A percentile compares a stretch with the other conserved stretches of the same genome.
Evolutionary conservation across 2,797 vertebrate genomes (phyloP).

Genomic region (Saxicola maurus): DNA sequence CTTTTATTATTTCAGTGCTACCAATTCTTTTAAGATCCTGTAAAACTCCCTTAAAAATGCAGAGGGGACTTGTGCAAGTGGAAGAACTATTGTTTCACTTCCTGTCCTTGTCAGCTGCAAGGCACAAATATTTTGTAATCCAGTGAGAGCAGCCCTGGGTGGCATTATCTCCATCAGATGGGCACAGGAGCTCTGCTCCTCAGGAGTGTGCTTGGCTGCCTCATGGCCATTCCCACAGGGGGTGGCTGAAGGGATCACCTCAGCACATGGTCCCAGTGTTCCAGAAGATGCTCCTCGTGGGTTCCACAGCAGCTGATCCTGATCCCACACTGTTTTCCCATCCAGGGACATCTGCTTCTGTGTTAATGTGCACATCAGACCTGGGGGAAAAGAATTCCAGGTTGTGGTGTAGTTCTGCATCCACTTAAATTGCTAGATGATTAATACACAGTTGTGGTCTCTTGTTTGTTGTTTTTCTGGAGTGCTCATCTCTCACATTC

Average conservation of each 20-base stretch:
- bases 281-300: fast-evolving
- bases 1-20: neutral
- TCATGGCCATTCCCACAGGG: fast-evolving
- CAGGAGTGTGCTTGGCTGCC: neutral
- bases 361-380: neutral
- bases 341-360: neutral
- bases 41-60: neutral
- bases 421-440: neutral
- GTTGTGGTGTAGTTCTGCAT: neutral
- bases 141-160: neutral
- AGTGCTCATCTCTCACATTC: neutral
- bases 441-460: neutral
- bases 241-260: neutral
- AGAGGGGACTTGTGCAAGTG: neutral
- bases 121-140: neutral
- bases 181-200: neutral
- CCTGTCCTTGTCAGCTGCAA: neutral
- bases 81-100: conserved; percentile 25
- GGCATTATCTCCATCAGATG: neutral
- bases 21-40: neutral
- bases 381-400: neutral
- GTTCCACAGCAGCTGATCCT: neutral
- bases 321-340: fast-evolving
- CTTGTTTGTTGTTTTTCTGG: neutral
- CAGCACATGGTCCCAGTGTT: fast-evolving